Percentiles rank a stretch among this genome's conserved stretches.
Evolutionary conservation across 2,113 vertebrate species (phyloP).

Genomic region (Syngnathus scovelli): DNA sequence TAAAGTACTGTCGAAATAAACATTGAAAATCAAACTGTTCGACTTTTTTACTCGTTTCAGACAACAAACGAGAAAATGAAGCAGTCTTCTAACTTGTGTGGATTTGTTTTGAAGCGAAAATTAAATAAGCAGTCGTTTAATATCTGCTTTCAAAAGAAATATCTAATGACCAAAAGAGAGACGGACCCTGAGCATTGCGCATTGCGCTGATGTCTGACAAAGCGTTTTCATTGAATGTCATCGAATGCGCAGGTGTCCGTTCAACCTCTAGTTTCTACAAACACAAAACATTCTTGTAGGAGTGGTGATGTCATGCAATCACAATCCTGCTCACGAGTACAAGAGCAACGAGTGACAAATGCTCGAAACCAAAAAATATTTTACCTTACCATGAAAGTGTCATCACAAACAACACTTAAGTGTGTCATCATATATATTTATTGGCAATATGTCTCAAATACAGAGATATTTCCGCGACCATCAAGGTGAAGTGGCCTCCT

Average conservation of each 20-base stretch:
- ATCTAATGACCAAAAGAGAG: neutral
- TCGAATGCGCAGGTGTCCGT: neutral
- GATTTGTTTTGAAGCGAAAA: too few species aligned
- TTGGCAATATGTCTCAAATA: neutral
- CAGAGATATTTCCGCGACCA: neutral
- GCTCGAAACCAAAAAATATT: neutral
- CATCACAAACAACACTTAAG: neutral
- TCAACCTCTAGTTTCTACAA: neutral
- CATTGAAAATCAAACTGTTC: too few species aligned
- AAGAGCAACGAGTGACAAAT: neutral
- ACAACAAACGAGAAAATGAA: too few species aligned
- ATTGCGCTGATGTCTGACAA: conserved; percentile 65
- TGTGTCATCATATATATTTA: neutral
- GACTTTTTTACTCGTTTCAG: too few species aligned
- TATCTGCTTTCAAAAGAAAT: neutral
- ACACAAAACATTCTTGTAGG: neutral
- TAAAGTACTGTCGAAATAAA: too few species aligned
- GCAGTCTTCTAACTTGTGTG: too few species aligned
- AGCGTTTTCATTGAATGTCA: neutral
- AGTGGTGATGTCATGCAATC: neutral
- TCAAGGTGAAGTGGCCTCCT: conserved; percentile 1
- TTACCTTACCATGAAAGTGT: neutral
- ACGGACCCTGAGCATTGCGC: neutral
- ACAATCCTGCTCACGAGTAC: neutral
- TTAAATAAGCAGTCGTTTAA: too few species aligned